Percentiles rank a stretch among this genome's conserved stretches.
These are phyloP conservation scores for Indicator indicator DNA, from an alignment of 2,113 vertebrate genomes.

Conservation along the genomic window DNA sequence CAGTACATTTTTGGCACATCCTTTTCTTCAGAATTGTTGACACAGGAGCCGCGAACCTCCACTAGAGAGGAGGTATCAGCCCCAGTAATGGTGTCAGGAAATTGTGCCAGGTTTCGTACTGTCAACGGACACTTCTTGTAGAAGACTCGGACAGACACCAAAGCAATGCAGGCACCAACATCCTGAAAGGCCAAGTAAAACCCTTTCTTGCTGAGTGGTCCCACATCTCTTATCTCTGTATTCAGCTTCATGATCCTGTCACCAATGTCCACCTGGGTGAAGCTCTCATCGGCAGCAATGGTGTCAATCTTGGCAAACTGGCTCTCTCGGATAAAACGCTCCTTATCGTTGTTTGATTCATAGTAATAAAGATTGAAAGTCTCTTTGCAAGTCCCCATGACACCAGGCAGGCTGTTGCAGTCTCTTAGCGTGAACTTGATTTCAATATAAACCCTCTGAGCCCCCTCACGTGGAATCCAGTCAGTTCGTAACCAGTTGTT, in stretches of 20 bases:
- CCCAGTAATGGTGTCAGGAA: slow-evolving; percentile 95
- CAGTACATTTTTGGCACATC: slow-evolving; percentile 99
- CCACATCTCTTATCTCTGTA: slow-evolving; percentile 94
- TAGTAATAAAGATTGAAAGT: slow-evolving; percentile 99
- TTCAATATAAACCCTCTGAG: slow-evolving; percentile 96
- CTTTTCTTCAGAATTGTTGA: slow-evolving; percentile 97
- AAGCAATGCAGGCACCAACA: slow-evolving; percentile 95
- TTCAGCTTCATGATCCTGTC: slow-evolving; percentile 99
- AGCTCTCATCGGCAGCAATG: slow-evolving; percentile 96
- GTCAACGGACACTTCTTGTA: slow-evolving; percentile 96
- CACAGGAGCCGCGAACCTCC: slow-evolving; percentile 95
- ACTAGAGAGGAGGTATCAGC: slow-evolving; percentile 96
- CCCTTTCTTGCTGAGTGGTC: slow-evolving; percentile 87
- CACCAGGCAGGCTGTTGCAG: slow-evolving; percentile 97
- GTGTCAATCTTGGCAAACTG: slow-evolving; percentile 97
- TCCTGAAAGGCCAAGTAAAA: slow-evolving; percentile 99
- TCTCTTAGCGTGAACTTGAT: slow-evolving; percentile 98
- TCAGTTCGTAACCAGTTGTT: slow-evolving; percentile 99
- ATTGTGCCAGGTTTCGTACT: slow-evolving; percentile 93
- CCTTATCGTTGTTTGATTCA: slow-evolving; percentile 94
- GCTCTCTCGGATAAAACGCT: slow-evolving; percentile 92
- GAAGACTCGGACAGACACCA: slow-evolving; percentile 95
- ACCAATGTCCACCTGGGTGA: slow-evolving; percentile 98
- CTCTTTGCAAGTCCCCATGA: slow-evolving; percentile 99
- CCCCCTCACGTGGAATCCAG: slow-evolving; percentile 94